Evolutionary conservation across 2,888 invertebrate species (phyloP).

Genomic region (Thyatira batis): DNA sequence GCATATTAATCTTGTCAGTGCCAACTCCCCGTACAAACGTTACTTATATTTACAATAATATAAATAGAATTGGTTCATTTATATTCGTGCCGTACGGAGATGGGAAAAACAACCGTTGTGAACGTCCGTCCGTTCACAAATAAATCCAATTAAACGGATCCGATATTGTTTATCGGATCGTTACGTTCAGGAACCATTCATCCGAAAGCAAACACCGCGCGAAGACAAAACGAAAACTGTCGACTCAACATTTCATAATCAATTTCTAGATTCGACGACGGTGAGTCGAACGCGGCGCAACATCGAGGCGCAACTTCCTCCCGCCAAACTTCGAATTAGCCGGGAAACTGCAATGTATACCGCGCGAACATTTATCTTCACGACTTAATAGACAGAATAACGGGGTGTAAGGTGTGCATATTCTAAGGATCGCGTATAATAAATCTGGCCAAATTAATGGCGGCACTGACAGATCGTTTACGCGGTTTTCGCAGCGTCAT

Average conservation of each 20-base stretch:
- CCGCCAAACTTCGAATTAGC: constrained; percentile 4
- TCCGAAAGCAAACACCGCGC: constrained; percentile 43
- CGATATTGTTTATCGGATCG: constrained; percentile 32
- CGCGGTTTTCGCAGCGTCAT: constrained; percentile 67
- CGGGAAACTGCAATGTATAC: constrained; percentile 36
- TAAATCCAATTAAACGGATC: constrained; percentile 51
- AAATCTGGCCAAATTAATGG: constrained; percentile 77
- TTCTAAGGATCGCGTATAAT: constrained; percentile 62
- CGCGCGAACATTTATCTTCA: background rate
- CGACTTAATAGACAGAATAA: constrained; percentile 10
- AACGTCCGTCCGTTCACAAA: constrained; percentile 14
- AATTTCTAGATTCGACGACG: constrained; percentile 22
- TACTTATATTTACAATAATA: background rate
- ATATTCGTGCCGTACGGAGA: background rate
- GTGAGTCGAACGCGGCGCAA: constrained; percentile 8
- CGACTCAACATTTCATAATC: constrained; percentile 68
- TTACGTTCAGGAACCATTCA: constrained; percentile 45
- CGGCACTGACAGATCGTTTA: constrained; percentile 76
- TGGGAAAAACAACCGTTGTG: background rate
- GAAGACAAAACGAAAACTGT: constrained; percentile 61
- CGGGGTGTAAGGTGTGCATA: constrained; percentile 28
- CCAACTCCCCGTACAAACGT: background rate
- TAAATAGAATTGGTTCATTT: background rate
- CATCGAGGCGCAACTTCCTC: background rate
- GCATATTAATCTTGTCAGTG: background rate